A percentile compares a stretch with the other conserved stretches of the same genome.
Conservation (phyloP, 2,888 invertebrate species). For the Hydropsyche betteni region DNA sequence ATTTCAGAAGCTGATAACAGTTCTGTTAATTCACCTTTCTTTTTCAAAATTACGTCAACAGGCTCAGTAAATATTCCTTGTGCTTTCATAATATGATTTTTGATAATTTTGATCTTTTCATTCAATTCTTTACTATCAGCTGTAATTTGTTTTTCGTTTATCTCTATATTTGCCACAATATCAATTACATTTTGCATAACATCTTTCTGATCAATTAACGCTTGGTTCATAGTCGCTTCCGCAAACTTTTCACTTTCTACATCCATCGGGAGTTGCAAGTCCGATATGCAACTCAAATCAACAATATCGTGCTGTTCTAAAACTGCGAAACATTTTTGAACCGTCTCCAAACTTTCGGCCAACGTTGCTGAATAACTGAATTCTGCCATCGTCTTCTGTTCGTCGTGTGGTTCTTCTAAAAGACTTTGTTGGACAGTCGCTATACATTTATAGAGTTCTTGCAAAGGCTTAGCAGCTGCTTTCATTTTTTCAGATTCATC, state of each 20-base stretch:
- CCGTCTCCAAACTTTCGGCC: slow-evolving; percentile 58
- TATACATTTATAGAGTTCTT: slow-evolving; percentile 58
- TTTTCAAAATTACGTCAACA: background rate
- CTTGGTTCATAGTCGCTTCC: slow-evolving; percentile 50
- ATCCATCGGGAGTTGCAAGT: slow-evolving; percentile 48
- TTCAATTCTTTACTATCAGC: slow-evolving; percentile 52
- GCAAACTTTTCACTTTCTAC: slow-evolving; percentile 32
- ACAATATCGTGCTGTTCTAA: slow-evolving; percentile 60
- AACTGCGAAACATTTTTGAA: slow-evolving; percentile 59
- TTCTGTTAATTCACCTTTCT: background rate
- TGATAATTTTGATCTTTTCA: slow-evolving; percentile 22
- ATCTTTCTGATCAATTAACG: slow-evolving; percentile 53
- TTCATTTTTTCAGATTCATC: slow-evolving; percentile 49
- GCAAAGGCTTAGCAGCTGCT: slow-evolving; percentile 56
- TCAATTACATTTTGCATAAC: slow-evolving; percentile 54
- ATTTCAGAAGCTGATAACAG: background rate
- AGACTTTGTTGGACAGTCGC: slow-evolving; percentile 57
- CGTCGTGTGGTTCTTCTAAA: slow-evolving; percentile 54
- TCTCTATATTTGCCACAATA: slow-evolving; percentile 52
- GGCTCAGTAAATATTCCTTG: slow-evolving; percentile 33
- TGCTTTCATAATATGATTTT: slow-evolving; percentile 17
- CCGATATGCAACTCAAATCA: slow-evolving; percentile 57
- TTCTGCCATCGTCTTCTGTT: slow-evolving; percentile 26
- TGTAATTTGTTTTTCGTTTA: slow-evolving; percentile 45
- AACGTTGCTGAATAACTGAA: slow-evolving; percentile 54